These are phyloP conservation scores for Danio jaintianensis DNA, from an alignment of 2,797 vertebrate species.

Conservation along the genomic window DNA sequence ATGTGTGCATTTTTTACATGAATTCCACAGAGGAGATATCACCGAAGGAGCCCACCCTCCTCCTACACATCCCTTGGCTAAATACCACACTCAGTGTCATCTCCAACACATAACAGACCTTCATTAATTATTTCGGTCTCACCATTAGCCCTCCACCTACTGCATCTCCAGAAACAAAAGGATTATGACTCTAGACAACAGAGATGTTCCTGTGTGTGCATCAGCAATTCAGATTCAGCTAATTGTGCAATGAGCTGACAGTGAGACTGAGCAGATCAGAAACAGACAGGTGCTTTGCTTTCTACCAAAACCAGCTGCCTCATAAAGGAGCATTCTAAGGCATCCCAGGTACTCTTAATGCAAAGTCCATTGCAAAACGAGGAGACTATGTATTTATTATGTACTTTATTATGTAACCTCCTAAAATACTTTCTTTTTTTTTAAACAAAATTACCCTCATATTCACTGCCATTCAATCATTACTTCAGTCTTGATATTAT, in stretches of 20 bases:
- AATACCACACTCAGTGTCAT: slow-evolving; percentile 9
- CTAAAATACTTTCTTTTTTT: too few relatives aligned
- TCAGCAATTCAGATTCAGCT: background rate
- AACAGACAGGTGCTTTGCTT: background rate
- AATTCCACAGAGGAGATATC: slow-evolving; percentile 25
- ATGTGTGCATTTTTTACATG: background rate
- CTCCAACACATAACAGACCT: slow-evolving; percentile 20
- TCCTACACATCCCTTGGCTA: background rate
- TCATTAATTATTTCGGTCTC: background rate
- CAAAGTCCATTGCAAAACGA: too few relatives aligned
- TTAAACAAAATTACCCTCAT: too few relatives aligned
- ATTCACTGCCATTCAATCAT: too few relatives aligned
- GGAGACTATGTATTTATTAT: too few relatives aligned
- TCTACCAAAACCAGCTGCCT: background rate
- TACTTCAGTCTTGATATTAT: too few relatives aligned
- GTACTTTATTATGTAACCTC: too few relatives aligned
- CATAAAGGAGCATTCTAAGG: background rate
- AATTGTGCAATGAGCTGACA: background rate
- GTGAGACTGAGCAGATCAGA: slow-evolving; percentile 11
- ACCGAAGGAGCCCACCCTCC: slow-evolving; percentile 18
- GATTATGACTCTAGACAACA: slow-evolving; percentile 6
- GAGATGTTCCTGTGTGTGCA: background rate
- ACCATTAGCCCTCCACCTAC: background rate
- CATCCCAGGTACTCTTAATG: too few relatives aligned
- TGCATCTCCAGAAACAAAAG: slow-evolving; percentile 20